Base-by-base conservation (phyloP, 2,797 vertebrate species). In the Cyprinodon diabolis region DNA sequence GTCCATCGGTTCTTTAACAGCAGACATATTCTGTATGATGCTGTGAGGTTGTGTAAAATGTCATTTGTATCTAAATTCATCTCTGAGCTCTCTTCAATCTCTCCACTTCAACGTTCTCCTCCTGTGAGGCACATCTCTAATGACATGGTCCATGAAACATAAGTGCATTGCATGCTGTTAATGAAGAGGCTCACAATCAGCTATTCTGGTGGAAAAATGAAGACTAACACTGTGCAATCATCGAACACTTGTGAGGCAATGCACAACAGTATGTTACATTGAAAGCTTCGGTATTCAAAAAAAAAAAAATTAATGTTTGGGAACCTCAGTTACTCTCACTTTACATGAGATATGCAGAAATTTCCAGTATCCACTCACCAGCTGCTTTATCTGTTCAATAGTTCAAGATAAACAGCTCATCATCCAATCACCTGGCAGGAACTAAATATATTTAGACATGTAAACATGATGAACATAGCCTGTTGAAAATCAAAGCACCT, bases 121-220 rank as follows among this genome's bases (percentile, higher is more conserved):
- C 57, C 76, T 80, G 67, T 76, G 86, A 84, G 80, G 67, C 73
- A 81, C 74, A 85, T 89, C 89, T 90, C 87, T 80, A 84, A 89
- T 85, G 86, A 84, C 76, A 87, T 84, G 89, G 80, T 70, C 86
- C 80, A 85, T 92, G 86, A 92, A 91, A 88, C 88, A 84, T 84
- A 86, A 90, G 87, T 89, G 87, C 76, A 68, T 74, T 19, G 83
- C 87, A 84, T 84, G 86, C 82, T 87, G 90, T 77, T 92, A 90
- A 93, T 90, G 88, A 92, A 88, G 75, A 92, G 82, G 73, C 84
- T 88, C 79, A 57, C 82, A 84, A 83, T 77, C 78, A 84, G 90
- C 74, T 65, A 62, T 82, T 75, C 48, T 48, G 43, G 80, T 78
- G 65, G 65, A 75, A 78, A 71, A 81, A 84, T 72, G 76, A 79